Evolutionary conservation across 2,888 invertebrate genomes (phyloP), one percentile per base, ranked within the genome.

Genomic region (Ecdyonurus torrentis): DNA sequence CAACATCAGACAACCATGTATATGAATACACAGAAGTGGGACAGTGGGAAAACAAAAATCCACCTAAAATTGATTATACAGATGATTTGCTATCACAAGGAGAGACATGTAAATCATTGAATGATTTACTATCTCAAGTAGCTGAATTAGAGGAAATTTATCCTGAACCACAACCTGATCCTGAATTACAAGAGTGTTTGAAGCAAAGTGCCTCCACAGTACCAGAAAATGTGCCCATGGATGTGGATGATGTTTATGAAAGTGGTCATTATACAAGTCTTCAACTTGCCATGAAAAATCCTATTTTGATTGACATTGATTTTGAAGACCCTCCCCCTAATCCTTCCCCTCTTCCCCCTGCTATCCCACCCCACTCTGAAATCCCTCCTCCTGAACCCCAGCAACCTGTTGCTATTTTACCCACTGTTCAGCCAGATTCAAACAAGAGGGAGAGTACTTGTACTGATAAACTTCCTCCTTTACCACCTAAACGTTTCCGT

Each of bases 241-340:
- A 84, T 58, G 86, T 84, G 55, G 87, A 87, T 66, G 83, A 83
- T 53, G 37, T 64, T 20, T 66, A 66, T 58, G 91, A 91, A 69
- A 81, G 86, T 37, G 86, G 86, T 64, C 89, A 89, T 0, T 91
- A 91, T 70, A 87, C 89, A 1, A 91, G 91, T 71, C 75, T 91
- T 62, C 91, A 91, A 71, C 79, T 89, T 71, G 91, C 91, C 0
- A 91, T 91, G 76, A 89, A 85, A 73, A 90, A 91, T 74, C 91
- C 91, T 0, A 76, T 89, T 1, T 77, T 80, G 23, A 81, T 87
- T 64, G 63, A 63, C 52, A 81, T 87, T 64, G 63, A 63, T 61
- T 61, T 63, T 58, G 61, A 61, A 61, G 59, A 52, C 23, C 50
- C 50, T 15, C 53, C 50, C 61, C 23, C 52, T 50, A n/a, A 58